Percentiles rank a stretch among this genome's conserved stretches.
Evolutionary conservation across 2,888 invertebrate species (phyloP).

Genomic region (Andrena marginata): DNA sequence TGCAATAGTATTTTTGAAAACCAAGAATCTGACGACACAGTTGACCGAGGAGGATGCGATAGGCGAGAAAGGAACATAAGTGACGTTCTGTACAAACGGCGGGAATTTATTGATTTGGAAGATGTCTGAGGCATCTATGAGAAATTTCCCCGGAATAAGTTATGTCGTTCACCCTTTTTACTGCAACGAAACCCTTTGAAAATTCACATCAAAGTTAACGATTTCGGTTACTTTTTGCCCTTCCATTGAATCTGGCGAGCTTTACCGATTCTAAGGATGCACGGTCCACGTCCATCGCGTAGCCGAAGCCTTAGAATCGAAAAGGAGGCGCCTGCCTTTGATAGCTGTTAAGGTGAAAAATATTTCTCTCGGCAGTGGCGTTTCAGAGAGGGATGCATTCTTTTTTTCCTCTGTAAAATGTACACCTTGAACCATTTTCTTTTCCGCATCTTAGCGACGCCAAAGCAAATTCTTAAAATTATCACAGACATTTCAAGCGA

Average conservation of each 20-base stretch:
- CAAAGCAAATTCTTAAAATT: conserved; percentile 7
- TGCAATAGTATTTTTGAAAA: neutral
- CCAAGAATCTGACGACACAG: neutral
- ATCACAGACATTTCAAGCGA: neutral
- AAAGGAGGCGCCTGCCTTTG: conserved; percentile 46
- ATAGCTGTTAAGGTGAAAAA: conserved; percentile 54
- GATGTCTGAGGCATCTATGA: neutral
- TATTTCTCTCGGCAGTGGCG: conserved; percentile 41
- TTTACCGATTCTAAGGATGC: conserved; percentile 51
- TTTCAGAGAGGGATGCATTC: conserved; percentile 6
- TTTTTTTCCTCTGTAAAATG: neutral
- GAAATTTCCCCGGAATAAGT: conserved; percentile 3
- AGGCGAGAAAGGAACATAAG: neutral
- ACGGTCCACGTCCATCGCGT: conserved; percentile 19
- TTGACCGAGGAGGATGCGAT: neutral
- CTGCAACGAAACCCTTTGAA: conserved; percentile 33
- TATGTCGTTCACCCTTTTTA: conserved; percentile 29
- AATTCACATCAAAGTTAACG: conserved; percentile 57
- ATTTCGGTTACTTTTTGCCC: conserved; percentile 56
- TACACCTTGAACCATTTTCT: conserved; percentile 19
- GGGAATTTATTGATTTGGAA: neutral
- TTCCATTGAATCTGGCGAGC: conserved; percentile 34
- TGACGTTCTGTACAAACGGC: neutral
- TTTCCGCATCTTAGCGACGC: neutral
- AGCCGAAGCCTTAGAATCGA: conserved; percentile 40